Conservation (phyloP, 2,113 vertebrate genomes). For the Myiozetetes cayanensis region DNA sequence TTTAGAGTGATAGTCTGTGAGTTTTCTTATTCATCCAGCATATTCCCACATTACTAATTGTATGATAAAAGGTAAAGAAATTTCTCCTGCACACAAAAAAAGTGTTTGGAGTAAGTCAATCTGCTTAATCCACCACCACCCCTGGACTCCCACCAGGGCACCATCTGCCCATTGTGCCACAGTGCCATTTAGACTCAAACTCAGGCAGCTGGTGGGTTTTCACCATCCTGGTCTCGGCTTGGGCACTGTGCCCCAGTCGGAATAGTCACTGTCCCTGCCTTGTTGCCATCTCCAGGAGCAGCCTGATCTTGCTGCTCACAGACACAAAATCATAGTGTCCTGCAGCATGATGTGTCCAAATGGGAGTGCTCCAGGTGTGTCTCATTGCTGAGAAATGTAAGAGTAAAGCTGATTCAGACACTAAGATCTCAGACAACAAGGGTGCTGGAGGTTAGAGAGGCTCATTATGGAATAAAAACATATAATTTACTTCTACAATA, state of each 20-base stretch:
- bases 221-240: not conserved
- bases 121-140: not conserved
- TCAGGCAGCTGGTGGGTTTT: not conserved
- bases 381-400: not conserved
- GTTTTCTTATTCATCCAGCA: not conserved
- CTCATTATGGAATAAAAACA: accelerated
- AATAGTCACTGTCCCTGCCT: not conserved
- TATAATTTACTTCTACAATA: not conserved
- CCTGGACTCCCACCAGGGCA: not conserved
- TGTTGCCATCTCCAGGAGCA: not conserved
- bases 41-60: not conserved
- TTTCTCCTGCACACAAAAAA: not conserved
- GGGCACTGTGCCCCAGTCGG: not conserved
- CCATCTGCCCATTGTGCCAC: not conserved
- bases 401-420: not conserved
- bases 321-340: not conserved
- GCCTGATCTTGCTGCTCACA: accelerated
- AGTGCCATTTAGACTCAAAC: not conserved
- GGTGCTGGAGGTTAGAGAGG: not conserved
- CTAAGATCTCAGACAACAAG: not conserved
- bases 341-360: not conserved
- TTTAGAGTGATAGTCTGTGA: not conserved
- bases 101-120: not conserved
- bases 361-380: not conserved
- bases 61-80: not conserved